A percentile compares a stretch with the other conserved stretches of the same genome.
Evolutionary conservation across 2,113 vertebrate species (phyloP).

Genomic region (Oncorhynchus keta): DNA sequence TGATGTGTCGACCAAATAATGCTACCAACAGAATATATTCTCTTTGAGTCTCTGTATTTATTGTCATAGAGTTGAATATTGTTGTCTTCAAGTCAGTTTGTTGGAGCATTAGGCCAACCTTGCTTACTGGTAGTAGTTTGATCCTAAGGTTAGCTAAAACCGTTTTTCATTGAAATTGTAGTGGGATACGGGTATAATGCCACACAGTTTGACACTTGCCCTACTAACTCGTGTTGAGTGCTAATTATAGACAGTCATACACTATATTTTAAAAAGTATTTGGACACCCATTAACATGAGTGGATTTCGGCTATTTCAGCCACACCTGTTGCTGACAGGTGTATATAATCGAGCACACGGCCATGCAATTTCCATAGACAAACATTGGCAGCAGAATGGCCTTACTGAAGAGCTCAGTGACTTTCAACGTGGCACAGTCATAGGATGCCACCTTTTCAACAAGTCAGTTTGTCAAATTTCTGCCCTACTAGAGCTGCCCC

Average conservation of each 20-base stretch:
- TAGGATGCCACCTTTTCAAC: no score
- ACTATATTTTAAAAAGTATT: not conserved
- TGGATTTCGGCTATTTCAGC: no score
- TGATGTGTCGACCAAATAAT: not conserved
- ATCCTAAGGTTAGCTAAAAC: not conserved
- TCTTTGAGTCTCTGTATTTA: not conserved
- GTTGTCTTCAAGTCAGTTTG: not conserved
- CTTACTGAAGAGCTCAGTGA: no score
- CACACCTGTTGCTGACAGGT: no score
- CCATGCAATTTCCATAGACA: no score
- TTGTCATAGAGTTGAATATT: not conserved
- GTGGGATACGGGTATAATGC: not conserved
- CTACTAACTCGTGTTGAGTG: not conserved
- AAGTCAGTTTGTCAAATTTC: no score
- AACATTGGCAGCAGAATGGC: no score
- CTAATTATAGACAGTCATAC: not conserved
- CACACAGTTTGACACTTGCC: not conserved
- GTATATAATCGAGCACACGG: no score
- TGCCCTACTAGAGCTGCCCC: no score
- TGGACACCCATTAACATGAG: no score
- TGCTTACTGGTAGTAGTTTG: not conserved
- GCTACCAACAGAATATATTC: not conserved
- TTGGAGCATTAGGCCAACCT: not conserved
- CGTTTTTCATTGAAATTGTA: no score
- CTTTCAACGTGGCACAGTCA: no score